Evolutionary conservation across 92 coral and sea anemone genomes (phyloP).

Genomic region (Paragorgia papillata): DNA sequence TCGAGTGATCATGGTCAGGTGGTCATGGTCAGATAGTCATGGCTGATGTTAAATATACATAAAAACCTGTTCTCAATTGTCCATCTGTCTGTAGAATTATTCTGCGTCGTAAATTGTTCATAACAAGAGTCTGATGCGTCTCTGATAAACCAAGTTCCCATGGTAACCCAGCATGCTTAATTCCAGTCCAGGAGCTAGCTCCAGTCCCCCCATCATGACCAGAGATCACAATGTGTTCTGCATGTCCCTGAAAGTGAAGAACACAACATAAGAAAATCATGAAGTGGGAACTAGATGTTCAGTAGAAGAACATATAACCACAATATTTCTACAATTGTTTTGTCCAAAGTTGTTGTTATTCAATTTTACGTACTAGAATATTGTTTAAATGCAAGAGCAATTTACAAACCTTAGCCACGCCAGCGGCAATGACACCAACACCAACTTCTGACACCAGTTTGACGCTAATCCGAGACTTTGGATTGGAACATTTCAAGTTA

Average conservation of each 20-base stretch:
- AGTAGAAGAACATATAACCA: no score
- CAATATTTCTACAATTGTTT: no score
- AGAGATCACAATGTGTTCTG: conserved; percentile 93
- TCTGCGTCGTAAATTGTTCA: conserved; percentile 88
- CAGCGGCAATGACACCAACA: conserved; percentile 98
- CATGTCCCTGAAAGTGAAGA: conserved; percentile 69
- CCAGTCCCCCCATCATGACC: conserved; percentile 99
- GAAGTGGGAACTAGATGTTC: no score
- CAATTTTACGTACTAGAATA: no score
- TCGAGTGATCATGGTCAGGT: no score
- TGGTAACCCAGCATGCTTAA: conserved; percentile 97
- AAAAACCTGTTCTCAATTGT: conserved; percentile 88
- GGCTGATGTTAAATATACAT: no score
- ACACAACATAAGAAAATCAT: neutral
- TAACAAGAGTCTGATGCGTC: conserved; percentile 91
- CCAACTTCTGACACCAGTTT: conserved; percentile 97
- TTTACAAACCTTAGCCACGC: conserved; percentile 84
- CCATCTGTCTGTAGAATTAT: conserved; percentile 91
- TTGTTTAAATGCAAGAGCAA: neutral
- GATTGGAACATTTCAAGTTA: conserved; percentile 88
- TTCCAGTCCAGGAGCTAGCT: conserved; percentile 98
- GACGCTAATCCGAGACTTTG: conserved; percentile 86
- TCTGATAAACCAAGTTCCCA: conserved; percentile 98
- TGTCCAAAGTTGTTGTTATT: no score
- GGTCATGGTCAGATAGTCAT: no score